phyloP scores from a whole-genome alignment of 2,113 vertebrate genomes.

The Eidolon helvum region DNA sequence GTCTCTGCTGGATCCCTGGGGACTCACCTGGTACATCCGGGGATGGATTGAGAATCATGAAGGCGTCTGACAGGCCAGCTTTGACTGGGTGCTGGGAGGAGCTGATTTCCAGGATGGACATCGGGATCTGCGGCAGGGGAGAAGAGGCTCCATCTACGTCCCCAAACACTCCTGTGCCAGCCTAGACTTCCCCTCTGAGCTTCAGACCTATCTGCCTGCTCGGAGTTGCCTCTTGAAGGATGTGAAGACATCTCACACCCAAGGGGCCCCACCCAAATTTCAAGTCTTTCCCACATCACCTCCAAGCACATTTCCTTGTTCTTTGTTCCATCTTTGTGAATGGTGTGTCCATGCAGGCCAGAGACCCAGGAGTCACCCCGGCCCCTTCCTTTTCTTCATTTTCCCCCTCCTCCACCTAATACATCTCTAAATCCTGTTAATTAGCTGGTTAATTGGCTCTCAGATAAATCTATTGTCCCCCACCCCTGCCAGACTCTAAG shows the following conservation, averaged over 20 bases:
- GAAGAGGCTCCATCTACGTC: neutral
- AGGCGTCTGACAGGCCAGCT: slow-evolving; percentile 95
- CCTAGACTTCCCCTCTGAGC: neutral
- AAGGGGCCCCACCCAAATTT: no score
- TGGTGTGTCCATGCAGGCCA: neutral
- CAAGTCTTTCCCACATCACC: neutral
- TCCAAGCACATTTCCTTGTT: neutral
- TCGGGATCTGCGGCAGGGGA: slow-evolving; percentile 86
- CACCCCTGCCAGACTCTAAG: neutral
- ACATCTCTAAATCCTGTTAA: neutral
- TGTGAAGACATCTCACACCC: neutral
- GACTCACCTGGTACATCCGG: slow-evolving; percentile 86
- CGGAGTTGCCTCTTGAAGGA: neutral
- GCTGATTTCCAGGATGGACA: slow-evolving; percentile 90
- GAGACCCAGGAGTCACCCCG: neutral
- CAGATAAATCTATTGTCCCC: neutral
- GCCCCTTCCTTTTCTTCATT: neutral
- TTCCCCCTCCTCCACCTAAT: neutral
- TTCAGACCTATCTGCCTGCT: neutral
- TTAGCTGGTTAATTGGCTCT: neutral
- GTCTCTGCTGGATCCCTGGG: neutral
- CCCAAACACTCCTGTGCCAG: neutral
- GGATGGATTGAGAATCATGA: slow-evolving; percentile 87
- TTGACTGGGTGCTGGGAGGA: slow-evolving; percentile 94
- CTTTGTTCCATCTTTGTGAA: neutral